These are phyloP conservation scores for Diglossa brunneiventris DNA, from an alignment of 2,113 vertebrate species.

Conservation along the genomic window DNA sequence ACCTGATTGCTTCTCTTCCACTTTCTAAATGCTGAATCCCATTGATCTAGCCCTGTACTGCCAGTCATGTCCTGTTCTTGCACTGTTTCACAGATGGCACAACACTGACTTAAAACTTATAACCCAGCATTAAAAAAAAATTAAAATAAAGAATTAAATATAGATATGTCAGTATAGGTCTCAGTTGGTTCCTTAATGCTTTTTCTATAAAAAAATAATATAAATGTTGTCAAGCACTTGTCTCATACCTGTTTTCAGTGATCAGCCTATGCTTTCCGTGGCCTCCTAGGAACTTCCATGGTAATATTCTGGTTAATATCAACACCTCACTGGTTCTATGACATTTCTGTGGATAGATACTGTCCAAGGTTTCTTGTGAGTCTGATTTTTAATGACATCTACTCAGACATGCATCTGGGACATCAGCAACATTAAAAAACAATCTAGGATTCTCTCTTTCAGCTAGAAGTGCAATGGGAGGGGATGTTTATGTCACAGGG, in stretches of 20 bases:
- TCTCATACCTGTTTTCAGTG: neutral
- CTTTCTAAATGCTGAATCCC: neutral
- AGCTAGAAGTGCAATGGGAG: neutral
- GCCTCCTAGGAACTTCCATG: neutral
- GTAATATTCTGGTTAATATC: neutral
- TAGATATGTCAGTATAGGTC: neutral
- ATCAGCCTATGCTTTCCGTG: neutral
- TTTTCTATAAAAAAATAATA: neutral
- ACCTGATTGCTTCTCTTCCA: neutral
- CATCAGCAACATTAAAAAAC: neutral
- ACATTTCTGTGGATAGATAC: neutral
- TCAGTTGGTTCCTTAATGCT: neutral
- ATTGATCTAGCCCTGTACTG: neutral
- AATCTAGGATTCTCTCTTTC: neutral
- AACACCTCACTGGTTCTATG: neutral
- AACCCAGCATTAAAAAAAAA: neutral
- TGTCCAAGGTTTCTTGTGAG: neutral
- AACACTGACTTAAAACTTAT: neutral
- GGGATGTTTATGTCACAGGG: neutral
- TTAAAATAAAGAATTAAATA: neutral
- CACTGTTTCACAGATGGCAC: neutral
- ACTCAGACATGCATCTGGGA: neutral
- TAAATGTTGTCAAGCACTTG: neutral
- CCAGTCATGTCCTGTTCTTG: neutral
- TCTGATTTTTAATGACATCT: neutral